Conservation (phyloP, 1,140 invertebrate species). For the Drosophila mauritiana region DNA sequence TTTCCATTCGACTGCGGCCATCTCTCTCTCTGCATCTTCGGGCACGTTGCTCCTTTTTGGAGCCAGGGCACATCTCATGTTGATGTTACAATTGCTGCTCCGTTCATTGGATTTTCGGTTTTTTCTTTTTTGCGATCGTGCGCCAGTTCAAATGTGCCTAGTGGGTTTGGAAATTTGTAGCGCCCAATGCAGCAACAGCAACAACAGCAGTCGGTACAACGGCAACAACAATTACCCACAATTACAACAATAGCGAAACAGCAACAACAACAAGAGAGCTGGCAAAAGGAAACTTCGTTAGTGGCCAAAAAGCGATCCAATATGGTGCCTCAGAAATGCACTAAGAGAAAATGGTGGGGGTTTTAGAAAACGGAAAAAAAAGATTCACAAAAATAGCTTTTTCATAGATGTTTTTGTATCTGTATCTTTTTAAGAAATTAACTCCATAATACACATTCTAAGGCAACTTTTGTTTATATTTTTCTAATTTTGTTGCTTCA, state of each 20-base stretch:
- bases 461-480: not conserved
- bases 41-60: constrained; percentile 57
- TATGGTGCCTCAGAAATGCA: constrained; percentile 5
- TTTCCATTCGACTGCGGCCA: not conserved
- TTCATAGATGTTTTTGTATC: too few species aligned
- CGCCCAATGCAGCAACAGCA: constrained; percentile 47
- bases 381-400: too few species aligned
- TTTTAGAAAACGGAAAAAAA: too few species aligned
- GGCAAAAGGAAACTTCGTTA: constrained; percentile 66
- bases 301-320: constrained; percentile 34
- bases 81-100: constrained; percentile 79
- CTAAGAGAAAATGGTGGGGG: not conserved
- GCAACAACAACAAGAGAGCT: constrained; percentile 46
- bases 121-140: constrained; percentile 62
- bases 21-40: constrained; percentile 23
- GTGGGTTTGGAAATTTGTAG: constrained; percentile 81
- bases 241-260: constrained; percentile 72
- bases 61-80: constrained; percentile 75
- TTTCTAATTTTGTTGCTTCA: too few species aligned
- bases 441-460: too few species aligned
- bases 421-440: too few species aligned
- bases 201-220: constrained; percentile 22
- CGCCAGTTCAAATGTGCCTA: constrained; percentile 73
- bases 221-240: constrained; percentile 79
- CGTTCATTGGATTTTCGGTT: constrained; percentile 44